These are phyloP conservation scores for Melanotaenia nigrans DNA, from an alignment of 2,797 vertebrate species.

Conservation along the genomic window DNA sequence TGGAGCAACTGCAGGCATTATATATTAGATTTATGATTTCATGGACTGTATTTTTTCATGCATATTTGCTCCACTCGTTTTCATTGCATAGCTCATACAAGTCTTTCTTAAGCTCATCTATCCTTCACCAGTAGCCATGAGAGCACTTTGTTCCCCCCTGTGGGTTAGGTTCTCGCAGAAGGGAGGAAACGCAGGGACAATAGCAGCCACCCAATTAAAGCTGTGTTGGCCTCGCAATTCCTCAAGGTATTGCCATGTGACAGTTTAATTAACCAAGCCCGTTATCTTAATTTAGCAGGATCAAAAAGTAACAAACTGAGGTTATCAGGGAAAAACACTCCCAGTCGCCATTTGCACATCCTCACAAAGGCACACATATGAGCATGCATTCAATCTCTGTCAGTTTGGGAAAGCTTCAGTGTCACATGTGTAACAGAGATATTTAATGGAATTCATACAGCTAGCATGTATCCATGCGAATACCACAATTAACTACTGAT, in stretches of 20 bases:
- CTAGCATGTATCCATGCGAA: neutral
- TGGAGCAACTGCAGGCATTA: constrained; percentile 1
- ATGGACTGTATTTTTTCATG: neutral
- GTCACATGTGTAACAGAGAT: constrained; percentile 23
- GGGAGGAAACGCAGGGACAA: constrained; percentile 71
- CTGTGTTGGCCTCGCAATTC: constrained; percentile 78
- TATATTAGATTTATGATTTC: constrained; percentile 10
- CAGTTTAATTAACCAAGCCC: constrained; percentile 86
- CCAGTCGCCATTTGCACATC: constrained; percentile 55
- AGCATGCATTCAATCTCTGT: constrained; percentile 34
- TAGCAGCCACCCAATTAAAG: constrained; percentile 84
- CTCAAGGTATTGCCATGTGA: constrained; percentile 86
- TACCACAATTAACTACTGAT: constrained; percentile 23
- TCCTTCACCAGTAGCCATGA: constrained; percentile 45
- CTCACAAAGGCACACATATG: constrained; percentile 38
- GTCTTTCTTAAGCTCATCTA: constrained; percentile 26
- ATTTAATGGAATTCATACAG: constrained; percentile 31
- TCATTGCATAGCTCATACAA: constrained; percentile 35
- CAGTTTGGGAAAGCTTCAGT: constrained; percentile 10
- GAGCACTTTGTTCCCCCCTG: constrained; percentile 33
- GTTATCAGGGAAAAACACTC: constrained; percentile 81
- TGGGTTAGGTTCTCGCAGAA: constrained; percentile 51
- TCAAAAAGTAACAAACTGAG: constrained; percentile 83
- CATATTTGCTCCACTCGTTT: constrained; percentile 8
- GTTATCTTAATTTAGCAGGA: constrained; percentile 87